Evolutionary conservation across 1,140 invertebrate species (phyloP), one percentile per base, ranked within the genome.

Genomic region (Harlomillsia oculata): DNA sequence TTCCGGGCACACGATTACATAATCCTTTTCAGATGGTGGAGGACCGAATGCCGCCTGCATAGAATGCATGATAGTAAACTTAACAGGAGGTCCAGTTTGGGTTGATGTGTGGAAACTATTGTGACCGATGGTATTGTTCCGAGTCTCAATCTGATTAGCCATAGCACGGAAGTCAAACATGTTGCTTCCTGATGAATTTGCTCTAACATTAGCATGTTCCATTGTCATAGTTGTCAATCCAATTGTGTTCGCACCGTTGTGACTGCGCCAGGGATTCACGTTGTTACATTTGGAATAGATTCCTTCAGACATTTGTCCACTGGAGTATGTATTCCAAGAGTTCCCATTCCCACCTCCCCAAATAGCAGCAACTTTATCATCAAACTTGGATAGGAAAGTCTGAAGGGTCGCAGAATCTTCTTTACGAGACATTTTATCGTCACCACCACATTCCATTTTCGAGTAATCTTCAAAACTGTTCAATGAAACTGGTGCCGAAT

Each of bases 311-410:
- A 32, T 32, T n/a, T 16, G 6, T 9, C 29, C 16, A 21, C 28
- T 32, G 18, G 21, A 32, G 8, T 48, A n/a, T n/a, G n/a, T n/a
- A n/a, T n/a, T n/a, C n/a, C n/a, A n/a, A n/a, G 45, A 16, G 9
- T 30, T 20, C n/a, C 29, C 5, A 32, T 32, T 20, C 26, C 45
- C 3, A 32, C 45, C 25, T 23, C 56, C 60, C 63, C 63, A 65
- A 53, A 65, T 65, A 0, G 63, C 63, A 21, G 59, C 63, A 25
- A 65, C 63, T 36, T 57, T 57, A 26, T 56, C 54, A 46, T 65
- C 63, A 36, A 65, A 65, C 28, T 65, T 65, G 20, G 59, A 59
- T 20, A 65, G 36, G 36, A 65, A 65, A 1, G 56, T 62, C 13
- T 59, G 52, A 21, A 65, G 28, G 2, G 63, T 59, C n/a, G 59